Percentiles rank a stretch among this genome's conserved stretches.
Conservation (phyloP, 1,140 invertebrate genomes). For the Orchestia grillus region DNA sequence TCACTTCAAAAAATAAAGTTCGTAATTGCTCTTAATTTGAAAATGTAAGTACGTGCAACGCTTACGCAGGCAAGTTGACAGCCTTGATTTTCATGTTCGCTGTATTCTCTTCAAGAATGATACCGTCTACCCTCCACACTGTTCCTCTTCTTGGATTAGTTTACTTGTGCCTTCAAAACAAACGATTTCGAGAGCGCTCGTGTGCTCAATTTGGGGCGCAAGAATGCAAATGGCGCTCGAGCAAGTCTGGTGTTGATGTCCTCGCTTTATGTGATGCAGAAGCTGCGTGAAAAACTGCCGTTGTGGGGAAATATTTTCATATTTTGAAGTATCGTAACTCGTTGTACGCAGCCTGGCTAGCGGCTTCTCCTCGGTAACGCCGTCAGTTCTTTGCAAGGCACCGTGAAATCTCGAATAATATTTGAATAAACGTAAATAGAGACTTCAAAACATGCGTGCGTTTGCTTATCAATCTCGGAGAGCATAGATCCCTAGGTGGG, state of each 20-base stretch:
- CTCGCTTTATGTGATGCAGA: neutral
- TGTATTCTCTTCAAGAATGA: neutral
- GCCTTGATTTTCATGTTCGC: too few species aligned
- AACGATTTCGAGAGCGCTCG: neutral
- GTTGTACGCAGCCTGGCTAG: too few species aligned
- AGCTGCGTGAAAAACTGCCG: neutral
- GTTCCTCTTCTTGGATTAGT: neutral
- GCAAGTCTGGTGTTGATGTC: neutral
- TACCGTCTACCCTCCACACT: neutral
- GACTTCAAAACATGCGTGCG: too few species aligned
- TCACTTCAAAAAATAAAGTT: too few species aligned
- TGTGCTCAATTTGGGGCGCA: neutral
- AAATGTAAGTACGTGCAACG: too few species aligned
- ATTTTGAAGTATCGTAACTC: neutral
- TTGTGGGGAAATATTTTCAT: neutral
- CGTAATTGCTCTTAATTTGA: too few species aligned
- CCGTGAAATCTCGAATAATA: neutral
- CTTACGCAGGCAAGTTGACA: too few species aligned
- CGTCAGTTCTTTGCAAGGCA: neutral
- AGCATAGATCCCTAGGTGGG: too few species aligned
- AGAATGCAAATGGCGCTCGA: neutral
- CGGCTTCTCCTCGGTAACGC: neutral
- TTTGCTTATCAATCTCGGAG: too few species aligned
- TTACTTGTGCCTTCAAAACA: neutral
- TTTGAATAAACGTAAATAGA: too few species aligned